These are phyloP conservation scores for Nicator chloris DNA, from an alignment of 2,113 vertebrate species.

Conservation along the genomic window DNA sequence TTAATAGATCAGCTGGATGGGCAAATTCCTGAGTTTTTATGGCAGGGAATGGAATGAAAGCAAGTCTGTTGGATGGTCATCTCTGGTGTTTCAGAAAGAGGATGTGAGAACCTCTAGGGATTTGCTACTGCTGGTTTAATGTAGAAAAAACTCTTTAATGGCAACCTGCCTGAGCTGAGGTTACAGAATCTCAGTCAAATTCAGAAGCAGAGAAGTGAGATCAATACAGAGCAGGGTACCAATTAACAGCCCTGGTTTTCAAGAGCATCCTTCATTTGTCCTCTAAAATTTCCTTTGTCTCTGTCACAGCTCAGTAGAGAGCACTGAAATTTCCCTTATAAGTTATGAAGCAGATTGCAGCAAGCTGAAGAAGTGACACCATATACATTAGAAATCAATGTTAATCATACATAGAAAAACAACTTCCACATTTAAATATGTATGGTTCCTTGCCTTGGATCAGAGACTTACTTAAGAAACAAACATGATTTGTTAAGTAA, in stretches of 20 bases:
- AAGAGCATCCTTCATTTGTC: slow-evolving; percentile 6
- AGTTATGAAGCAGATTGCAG: neutral
- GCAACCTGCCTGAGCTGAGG: neutral
- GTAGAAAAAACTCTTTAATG: neutral
- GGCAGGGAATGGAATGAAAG: neutral
- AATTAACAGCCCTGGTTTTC: neutral
- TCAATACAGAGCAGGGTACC: slow-evolving; percentile 4
- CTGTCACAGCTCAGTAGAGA: neutral
- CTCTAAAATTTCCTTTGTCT: slow-evolving; percentile 25
- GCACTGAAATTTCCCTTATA: neutral
- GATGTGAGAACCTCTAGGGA: neutral
- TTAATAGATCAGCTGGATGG: neutral
- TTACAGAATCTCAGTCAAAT: neutral
- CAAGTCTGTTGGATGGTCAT: neutral
- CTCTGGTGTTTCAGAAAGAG: neutral
- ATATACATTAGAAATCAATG: neutral
- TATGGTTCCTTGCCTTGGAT: neutral
- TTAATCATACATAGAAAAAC: neutral
- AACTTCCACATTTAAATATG: neutral
- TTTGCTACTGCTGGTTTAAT: neutral
- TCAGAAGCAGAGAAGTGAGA: neutral
- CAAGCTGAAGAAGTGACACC: neutral
- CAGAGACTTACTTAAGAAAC: neutral
- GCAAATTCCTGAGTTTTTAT: neutral
- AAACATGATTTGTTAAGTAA: slow-evolving; percentile 5